Base-by-base conservation (phyloP, 2,113 vertebrate genomes). In the Poeciliopsis prolifica region DNA sequence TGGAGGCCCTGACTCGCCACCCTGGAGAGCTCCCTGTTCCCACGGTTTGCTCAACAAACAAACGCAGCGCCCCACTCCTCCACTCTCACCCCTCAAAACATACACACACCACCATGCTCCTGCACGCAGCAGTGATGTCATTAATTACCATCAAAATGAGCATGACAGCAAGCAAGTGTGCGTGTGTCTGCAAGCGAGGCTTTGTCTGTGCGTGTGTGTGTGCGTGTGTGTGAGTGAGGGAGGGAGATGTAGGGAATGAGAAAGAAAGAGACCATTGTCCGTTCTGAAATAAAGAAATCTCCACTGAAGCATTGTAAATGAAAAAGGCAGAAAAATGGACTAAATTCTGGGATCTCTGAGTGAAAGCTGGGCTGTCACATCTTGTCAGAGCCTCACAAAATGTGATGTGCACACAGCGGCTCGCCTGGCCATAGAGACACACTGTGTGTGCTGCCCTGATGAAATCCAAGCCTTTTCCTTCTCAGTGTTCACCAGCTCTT, bases 271-370 rank as follows among this genome's bases (percentile, higher is more conserved):
- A 88, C 92, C 82, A 95, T 95, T 95, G 94, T 95, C 89, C 92
- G 80, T 87, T 89, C 79, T 88, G 89, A 95, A 96, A 97, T 96
- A 97, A 96, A 97, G 96, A 97, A 97, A 96, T 96, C 94, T 95
- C 94, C 94, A 95, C 95, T 97, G 95, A 95, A 95, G 94, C 96
- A 96, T 96, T 96, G 95, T 96, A 96, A 96, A 95, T 92, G 94
- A 95, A 95, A 94, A 95, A 95, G 95, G 95, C 93, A 94, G 92
- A 95, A 96, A 96, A 96, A 94, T 93, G 87, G 91, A 94, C 91
- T 90, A 91, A 94, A 94, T 92, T 88, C 80, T 77, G 84, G 87
- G 88, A 94, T 94, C 83, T 91, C 85, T 93, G 89, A 93, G 91
- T 92, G 91, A 88, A 91, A 94, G 89, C 92, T 69, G 85, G 80